A percentile compares a stretch with the other conserved stretches of the same genome.
Conservation (phyloP, 2,888 invertebrate genomes). For the Drosophila demipolita region DNA sequence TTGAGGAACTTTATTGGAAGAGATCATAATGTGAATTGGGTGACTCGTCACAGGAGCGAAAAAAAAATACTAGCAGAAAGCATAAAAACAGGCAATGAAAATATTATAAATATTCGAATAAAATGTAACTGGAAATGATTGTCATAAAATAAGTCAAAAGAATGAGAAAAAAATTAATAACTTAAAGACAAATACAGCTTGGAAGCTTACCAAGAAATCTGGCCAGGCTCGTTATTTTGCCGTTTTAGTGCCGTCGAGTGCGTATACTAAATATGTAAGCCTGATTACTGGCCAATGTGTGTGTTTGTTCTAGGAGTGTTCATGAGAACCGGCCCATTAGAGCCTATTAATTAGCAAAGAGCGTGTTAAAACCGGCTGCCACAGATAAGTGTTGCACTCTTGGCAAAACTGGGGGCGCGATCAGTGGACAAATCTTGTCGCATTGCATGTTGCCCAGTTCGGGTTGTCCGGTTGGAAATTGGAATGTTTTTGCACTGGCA, state of each 20-base stretch:
- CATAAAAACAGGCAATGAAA: not conserved
- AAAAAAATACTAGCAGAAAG: not conserved
- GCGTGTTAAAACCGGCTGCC: conserved; percentile 75
- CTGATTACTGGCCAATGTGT: conserved; percentile 18
- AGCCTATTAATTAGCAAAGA: conserved; percentile 73
- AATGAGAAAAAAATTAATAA: not conserved
- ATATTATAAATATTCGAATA: not conserved
- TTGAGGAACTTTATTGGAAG: not conserved
- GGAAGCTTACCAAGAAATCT: not conserved
- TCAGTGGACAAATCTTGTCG: conserved; percentile 66
- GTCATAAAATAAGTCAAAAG: not conserved
- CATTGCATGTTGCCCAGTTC: conserved; percentile 61
- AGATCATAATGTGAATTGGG: not conserved
- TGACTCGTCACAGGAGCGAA: not conserved
- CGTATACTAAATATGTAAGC: conserved; percentile 40
- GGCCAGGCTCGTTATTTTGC: conserved; percentile 14
- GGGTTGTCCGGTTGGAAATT: conserved; percentile 9
- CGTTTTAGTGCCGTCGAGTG: conserved; percentile 6
- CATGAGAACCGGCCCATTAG: conserved; percentile 56
- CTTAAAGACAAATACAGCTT: not conserved
- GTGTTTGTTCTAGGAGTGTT: conserved; percentile 4
- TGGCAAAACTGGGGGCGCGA: conserved; percentile 41
- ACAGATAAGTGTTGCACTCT: conserved; percentile 47
- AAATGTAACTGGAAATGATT: not conserved
- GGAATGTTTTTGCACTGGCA: conserved; percentile 59